phyloP scores from a whole-genome alignment of 2,797 vertebrate genomes.

The Loris lydekkerianus region DNA sequence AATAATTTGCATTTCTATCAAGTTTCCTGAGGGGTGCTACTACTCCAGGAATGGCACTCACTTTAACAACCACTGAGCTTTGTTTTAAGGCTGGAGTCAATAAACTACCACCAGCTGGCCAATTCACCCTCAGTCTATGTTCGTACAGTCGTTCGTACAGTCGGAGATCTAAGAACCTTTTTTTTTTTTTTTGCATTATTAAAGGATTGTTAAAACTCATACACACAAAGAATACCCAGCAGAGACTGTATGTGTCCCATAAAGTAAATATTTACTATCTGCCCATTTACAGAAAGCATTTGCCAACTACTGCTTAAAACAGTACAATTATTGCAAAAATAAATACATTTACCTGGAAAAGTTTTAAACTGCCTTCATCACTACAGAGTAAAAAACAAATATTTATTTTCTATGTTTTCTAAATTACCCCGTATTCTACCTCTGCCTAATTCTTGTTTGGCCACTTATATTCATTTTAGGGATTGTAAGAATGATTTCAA shows the following conservation, averaged over 20 bases:
- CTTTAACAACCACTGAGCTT: neutral
- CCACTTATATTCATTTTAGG: neutral
- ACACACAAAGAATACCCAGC: neutral
- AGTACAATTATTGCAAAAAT: slow-evolving; percentile 1
- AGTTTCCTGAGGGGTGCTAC: neutral
- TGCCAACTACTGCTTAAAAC: neutral
- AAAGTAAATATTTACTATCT: slow-evolving; percentile 17
- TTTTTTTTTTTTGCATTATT: neutral
- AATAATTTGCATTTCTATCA: neutral
- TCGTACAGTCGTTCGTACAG: neutral
- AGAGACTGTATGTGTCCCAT: neutral
- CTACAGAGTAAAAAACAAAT: neutral
- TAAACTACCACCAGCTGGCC: neutral
- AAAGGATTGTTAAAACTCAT: neutral
- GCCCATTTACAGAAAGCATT: neutral
- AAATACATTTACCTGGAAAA: neutral
- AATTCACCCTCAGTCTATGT: neutral
- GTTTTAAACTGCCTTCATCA: neutral
- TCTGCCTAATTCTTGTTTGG: slow-evolving; percentile 30
- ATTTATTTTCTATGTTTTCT: neutral
- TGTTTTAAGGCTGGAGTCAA: neutral
- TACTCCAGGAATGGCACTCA: neutral
- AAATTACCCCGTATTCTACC: neutral
- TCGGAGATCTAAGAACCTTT: neutral
- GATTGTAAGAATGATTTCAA: slow-evolving; percentile 35